Conservation (phyloP, 2,888 invertebrate species). For the Odontomyia ornata region DNA sequence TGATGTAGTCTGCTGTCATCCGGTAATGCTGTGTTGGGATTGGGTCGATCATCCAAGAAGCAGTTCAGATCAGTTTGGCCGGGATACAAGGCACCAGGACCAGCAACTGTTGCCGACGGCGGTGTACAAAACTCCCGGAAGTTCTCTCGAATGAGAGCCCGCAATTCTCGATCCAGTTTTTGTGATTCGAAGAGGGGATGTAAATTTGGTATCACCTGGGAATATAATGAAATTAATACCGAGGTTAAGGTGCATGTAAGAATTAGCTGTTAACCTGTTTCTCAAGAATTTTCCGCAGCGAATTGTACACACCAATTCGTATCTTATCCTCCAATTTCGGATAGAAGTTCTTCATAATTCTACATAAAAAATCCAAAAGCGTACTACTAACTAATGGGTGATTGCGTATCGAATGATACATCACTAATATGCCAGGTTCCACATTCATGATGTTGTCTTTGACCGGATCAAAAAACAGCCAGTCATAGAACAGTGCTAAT, state of each 20-base stretch:
- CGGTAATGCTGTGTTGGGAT: constrained; percentile 29
- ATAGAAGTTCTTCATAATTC: constrained; percentile 67
- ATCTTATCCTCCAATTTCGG: constrained; percentile 63
- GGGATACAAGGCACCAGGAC: constrained; percentile 38
- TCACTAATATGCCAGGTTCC: constrained; percentile 75
- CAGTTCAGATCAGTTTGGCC: constrained; percentile 41
- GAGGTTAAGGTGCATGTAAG: background rate
- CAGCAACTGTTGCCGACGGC: constrained; percentile 53
- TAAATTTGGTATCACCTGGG: constrained; percentile 69
- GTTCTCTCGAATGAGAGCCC: constrained; percentile 84
- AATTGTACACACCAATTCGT: constrained; percentile 64
- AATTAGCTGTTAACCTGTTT: constrained; percentile 75
- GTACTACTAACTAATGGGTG: constrained; percentile 74
- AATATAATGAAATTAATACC: constrained; percentile 10
- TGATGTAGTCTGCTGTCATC: constrained; percentile 48
- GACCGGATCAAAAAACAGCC: constrained; percentile 74
- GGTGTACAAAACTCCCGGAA: constrained; percentile 81
- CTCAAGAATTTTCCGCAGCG: constrained; percentile 62
- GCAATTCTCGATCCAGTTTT: constrained; percentile 72
- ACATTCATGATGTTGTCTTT: constrained; percentile 78
- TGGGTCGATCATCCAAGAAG: constrained; percentile 47
- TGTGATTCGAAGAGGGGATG: constrained; percentile 69
- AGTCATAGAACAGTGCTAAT: constrained; percentile 74
- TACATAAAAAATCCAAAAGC: constrained; percentile 73
- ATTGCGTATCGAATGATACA: constrained; percentile 73